phyloP scores from a whole-genome alignment of 2,888 invertebrate species.

The Hypselothyrea guttata region DNA sequence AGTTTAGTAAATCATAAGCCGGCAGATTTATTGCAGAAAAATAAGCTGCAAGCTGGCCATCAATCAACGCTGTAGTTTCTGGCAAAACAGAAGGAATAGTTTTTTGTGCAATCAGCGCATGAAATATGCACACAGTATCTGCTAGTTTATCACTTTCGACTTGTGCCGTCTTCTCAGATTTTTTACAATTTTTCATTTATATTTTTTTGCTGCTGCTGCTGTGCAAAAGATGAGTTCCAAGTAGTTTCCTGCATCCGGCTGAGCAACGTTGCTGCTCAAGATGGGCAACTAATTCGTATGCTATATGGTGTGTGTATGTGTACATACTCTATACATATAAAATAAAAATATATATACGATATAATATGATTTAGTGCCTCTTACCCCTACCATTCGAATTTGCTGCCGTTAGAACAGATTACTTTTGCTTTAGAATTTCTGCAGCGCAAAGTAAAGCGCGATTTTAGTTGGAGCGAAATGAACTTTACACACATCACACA shows the following conservation, averaged over 20 bases:
- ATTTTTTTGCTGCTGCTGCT: conserved; percentile 42
- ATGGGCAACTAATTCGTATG: conserved; percentile 61
- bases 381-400: conserved; percentile 7
- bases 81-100: too few species aligned
- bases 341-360: conserved; percentile 8
- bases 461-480: conserved; percentile 40
- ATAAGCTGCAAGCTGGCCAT: too few species aligned
- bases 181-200: conserved; percentile 1
- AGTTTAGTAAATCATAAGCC: too few species aligned
- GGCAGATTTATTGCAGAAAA: too few species aligned
- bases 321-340: neutral
- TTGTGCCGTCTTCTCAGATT: neutral
- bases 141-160: neutral
- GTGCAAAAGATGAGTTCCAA: conserved; percentile 33
- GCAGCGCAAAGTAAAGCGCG: conserved; percentile 48
- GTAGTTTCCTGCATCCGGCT: conserved; percentile 40
- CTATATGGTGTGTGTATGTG: conserved; percentile 14
- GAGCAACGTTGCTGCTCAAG: conserved; percentile 32
- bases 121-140: neutral
- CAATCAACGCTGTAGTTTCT: neutral
- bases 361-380: conserved; percentile 58
- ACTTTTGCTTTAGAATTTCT: conserved; percentile 54
- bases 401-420: conserved; percentile 44
- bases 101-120: too few species aligned
- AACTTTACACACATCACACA: conserved; percentile 7